Evolutionary conservation across 2,888 invertebrate species (phyloP).

Genomic region (Pristionchus japonicus): DNA sequence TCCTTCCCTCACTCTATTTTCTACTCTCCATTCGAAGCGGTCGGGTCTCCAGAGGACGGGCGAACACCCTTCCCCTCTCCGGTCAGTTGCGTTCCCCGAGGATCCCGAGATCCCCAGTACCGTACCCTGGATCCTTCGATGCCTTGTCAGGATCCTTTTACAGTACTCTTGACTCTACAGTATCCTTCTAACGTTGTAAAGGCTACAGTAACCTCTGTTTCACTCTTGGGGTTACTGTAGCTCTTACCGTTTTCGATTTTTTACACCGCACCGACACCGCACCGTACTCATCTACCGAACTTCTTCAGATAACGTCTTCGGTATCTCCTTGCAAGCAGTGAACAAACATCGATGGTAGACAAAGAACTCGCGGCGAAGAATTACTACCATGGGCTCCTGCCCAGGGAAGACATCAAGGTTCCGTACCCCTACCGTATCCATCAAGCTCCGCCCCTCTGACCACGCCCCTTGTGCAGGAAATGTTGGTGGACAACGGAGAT

Average conservation of each 20-base stretch:
- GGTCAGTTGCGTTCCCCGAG: not conserved
- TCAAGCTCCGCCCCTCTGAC: not conserved
- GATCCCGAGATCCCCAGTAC: not conserved
- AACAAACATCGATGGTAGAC: slow-evolving; percentile 27
- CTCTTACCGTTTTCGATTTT: too few species aligned
- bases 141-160: not conserved
- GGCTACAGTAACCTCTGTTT: not conserved
- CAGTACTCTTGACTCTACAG: not conserved
- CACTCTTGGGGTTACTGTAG: too few species aligned
- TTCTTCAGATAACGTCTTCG: not conserved
- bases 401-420: slow-evolving; percentile 46
- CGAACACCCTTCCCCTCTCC: not conserved
- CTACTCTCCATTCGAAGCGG: not conserved
- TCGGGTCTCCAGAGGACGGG: not conserved
- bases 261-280: too few species aligned
- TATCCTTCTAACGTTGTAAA: not conserved
- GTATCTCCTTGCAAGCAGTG: slow-evolving; percentile 37
- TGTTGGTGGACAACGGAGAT: slow-evolving; percentile 22
- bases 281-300: too few species aligned
- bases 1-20: not conserved
- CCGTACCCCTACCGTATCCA: not conserved
- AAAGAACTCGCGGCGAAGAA: slow-evolving; percentile 17
- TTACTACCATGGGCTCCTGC: slow-evolving; percentile 46
- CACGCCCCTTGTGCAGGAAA: slow-evolving; percentile 41
- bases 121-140: not conserved